These are phyloP conservation scores for Papilio xuthus DNA, from an alignment of 1,140 invertebrate species.

Conservation along the genomic window DNA sequence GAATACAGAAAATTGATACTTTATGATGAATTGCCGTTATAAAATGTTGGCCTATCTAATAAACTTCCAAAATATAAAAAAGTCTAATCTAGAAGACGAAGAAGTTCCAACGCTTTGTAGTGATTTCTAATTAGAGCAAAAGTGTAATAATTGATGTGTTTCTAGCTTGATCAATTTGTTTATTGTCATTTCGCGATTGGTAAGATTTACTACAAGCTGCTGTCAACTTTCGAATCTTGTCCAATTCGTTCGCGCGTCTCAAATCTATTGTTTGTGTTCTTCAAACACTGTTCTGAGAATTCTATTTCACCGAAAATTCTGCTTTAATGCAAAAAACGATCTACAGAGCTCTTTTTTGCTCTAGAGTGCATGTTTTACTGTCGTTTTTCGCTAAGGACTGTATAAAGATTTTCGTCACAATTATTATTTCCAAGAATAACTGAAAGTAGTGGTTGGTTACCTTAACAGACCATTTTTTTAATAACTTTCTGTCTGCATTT, in stretches of 20 bases:
- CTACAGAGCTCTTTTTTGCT: background rate
- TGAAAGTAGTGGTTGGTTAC: background rate
- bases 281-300: constrained; percentile 2
- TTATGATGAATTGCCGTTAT: too few relatives aligned
- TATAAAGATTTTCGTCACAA: constrained; percentile 2
- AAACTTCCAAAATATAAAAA: too few relatives aligned
- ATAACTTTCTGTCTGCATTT: background rate
- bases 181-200: background rate
- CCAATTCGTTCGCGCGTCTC: background rate
- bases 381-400: background rate
- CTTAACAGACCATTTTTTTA: background rate
- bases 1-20: too few relatives aligned
- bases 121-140: background rate
- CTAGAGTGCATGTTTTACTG: background rate
- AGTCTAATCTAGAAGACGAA: too few relatives aligned
- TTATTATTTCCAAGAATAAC: constrained; percentile 17
- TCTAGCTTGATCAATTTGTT: background rate
- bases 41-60: too few relatives aligned
- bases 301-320: background rate
- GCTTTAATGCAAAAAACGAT: background rate
- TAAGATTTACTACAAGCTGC: background rate
- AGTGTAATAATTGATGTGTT: background rate
- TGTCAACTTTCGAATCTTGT: background rate
- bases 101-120: too few relatives aligned
- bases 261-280: background rate